phyloP scores from a whole-genome alignment of 2,888 invertebrate genomes.

The Margaritifera margaritifera region DNA sequence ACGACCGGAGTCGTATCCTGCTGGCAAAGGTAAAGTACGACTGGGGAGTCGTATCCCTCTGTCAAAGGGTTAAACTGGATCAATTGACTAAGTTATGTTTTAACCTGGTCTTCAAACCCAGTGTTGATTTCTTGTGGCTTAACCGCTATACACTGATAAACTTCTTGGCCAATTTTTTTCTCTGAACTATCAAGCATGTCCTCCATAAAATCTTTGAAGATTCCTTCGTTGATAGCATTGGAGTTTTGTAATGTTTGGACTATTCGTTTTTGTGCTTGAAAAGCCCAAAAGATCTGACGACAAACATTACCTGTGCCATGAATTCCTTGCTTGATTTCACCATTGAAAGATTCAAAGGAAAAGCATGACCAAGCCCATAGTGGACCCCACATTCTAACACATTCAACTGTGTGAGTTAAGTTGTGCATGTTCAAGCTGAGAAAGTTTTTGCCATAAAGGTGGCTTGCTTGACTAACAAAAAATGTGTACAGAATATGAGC shows the following conservation, averaged over 20 bases:
- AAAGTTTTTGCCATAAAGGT: constrained; percentile 11
- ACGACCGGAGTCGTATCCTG: no score
- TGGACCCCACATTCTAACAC: constrained; percentile 29
- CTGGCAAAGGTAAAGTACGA: no score
- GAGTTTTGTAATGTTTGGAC: neutral
- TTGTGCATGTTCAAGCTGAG: constrained; percentile 31
- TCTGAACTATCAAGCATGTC: no score
- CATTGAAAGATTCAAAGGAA: constrained; percentile 30
- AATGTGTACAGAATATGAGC: constrained; percentile 13
- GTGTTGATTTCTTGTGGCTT: constrained; percentile 2
- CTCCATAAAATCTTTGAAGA: neutral
- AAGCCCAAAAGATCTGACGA: constrained; percentile 22
- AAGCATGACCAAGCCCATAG: constrained; percentile 34
- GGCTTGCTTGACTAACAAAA: constrained; percentile 15
- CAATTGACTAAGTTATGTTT: neutral
- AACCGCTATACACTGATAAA: constrained; percentile 3
- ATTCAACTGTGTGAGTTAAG: constrained; percentile 16
- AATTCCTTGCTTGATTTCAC: no score
- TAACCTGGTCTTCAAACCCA: neutral
- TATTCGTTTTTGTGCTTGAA: constrained; percentile 27
- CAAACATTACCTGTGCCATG: constrained; percentile 33
- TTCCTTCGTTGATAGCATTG: neutral
- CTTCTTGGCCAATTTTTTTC: constrained; percentile 5
- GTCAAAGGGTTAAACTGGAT: constrained; percentile 2
- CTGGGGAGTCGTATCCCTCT: no score